Base-by-base conservation (phyloP, 2,797 vertebrate species). In the Scleropages formosus region DNA sequence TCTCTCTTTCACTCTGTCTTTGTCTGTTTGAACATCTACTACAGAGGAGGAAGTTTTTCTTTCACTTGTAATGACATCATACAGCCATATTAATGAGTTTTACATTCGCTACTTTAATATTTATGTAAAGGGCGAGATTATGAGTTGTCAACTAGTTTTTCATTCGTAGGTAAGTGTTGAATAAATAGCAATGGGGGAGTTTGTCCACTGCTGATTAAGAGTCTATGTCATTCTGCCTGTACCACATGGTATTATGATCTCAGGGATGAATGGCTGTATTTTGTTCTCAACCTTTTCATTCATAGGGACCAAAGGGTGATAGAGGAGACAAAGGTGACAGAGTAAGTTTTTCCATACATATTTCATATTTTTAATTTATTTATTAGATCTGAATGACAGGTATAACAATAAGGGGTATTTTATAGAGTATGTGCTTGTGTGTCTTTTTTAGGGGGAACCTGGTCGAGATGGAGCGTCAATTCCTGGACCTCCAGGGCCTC, bases 391-490 rank as follows among this genome's bases (percentile, higher is more conserved):
- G 20, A 56, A 15, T 31, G 31, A 53, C 56, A 26, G 24, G 16
- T 49, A 22, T 67, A 20, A 12, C 22, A 67, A 22, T 31, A 26
- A 9, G n/a, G n/a, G n/a, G 53, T 9, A 20, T 61, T 61, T 9
- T 61, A 18, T 18, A 18, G n/a, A 1, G 51, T 1, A 27, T 0
- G 53, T 39, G 26, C 60, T 47, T 31, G 49, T n/a, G n/a, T 78
- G 64, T 64, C 18, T 75, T 79, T 86, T 84, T 66, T 78, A 98
- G 97, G 97, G 96, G 0, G 92, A 95, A 13, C 12, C 87, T 47
- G 97, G 97, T 59, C 90, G 86, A 81, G 94, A 98, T 9, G 96
- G 95, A 24, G 83, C 81, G 0, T 94, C 95, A 31, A 78, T 88
- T 11, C 91, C 90, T 0, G 96, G 96, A 3, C 92, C 89, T 4